Evolutionary conservation across 92 coral and sea anemone genomes (phyloP), one percentile per base, ranked within the genome.

Genomic region (Heliopora coerulea): DNA sequence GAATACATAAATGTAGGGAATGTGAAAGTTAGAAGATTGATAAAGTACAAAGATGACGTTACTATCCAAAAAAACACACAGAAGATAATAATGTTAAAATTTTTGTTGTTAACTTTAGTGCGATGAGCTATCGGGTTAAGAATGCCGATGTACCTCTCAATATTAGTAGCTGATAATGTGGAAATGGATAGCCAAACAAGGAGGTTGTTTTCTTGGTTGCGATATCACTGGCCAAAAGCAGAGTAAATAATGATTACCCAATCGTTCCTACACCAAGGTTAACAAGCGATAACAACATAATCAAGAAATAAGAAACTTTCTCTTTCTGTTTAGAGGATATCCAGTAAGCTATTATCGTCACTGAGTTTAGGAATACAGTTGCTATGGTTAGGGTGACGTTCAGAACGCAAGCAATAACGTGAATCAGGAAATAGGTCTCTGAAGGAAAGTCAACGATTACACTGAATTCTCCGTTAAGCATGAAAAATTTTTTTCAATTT

Each of bases 91-190:
- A 61, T 3, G 15, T 15, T 12, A 61, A 61, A 30, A 61, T 42
- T 32, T 34, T 61, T 27, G 12, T 28, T 32, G 30, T 61, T 61
- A 3, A 61, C 44, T 34, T 61, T 61, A 24, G 30, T 61, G 0
- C 67, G 67, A 26, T 61, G 67, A 27, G 17, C 39, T 1, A 61
- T 24, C 6, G 67, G 46, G 13, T 61, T 42, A 0, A 61, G 21
- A 29, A 61, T 61, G 42, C 67, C 24, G 11, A 24, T 15, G 20
- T 61, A 61, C 26, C 70, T 2, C 15, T 63, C 54, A 8, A 63
- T 63, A 12, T 63, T 63, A 50, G 39, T 63, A 0, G 70, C 70
- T 0, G 70, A 35, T 32, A 63, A 24, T 19, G 25, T 63, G 8
- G 54, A 27, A 8, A 63, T 24, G 13, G 70, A 63, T 35, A 63